Conservation (phyloP, 2,888 invertebrate species). For the Catocala sponsa region DNA sequence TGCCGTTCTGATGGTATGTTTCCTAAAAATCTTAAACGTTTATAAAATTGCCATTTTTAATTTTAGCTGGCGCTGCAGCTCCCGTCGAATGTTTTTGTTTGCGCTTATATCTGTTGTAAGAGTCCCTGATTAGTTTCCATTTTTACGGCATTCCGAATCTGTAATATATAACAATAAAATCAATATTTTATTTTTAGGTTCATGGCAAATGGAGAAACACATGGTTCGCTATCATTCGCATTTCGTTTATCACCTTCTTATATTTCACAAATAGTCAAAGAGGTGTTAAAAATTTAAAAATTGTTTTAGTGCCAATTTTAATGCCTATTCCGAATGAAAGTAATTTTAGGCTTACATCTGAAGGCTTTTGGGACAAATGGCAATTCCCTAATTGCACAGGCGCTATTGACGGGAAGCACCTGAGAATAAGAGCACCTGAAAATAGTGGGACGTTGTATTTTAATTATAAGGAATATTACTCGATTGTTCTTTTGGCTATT, state of each 20-base stretch:
- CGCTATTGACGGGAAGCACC: constrained; percentile 49
- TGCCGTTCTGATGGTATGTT: constrained; percentile 7
- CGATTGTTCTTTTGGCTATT: constrained; percentile 39
- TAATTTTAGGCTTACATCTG: constrained; percentile 19
- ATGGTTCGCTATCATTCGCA: constrained; percentile 28
- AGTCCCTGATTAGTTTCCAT: constrained; percentile 28
- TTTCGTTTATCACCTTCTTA: constrained; percentile 34
- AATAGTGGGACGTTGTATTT: constrained; percentile 39
- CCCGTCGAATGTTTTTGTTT: constrained; percentile 28
- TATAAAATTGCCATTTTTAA: constrained; percentile 35
- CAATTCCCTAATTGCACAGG: constrained; percentile 37
- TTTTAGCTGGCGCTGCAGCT: constrained; percentile 20
- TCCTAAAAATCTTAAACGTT: constrained; percentile 34
- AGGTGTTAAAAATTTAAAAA: constrained; percentile 11
- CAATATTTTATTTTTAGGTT: constrained; percentile 13
- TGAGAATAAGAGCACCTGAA: constrained; percentile 14
- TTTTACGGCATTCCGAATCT: constrained; percentile 24
- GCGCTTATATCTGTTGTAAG: constrained; percentile 25
- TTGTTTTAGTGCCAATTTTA: constrained; percentile 23
- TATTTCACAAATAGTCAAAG: constrained; percentile 31
- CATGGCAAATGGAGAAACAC: constrained; percentile 28
- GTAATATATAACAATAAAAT: constrained; percentile 13
- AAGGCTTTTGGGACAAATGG: constrained; percentile 32
- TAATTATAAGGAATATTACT: constrained; percentile 45
- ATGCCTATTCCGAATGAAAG: constrained; percentile 19